A percentile compares a stretch with the other conserved stretches of the same genome.
These are phyloP conservation scores for Anaspis maculata DNA, from an alignment of 2,888 invertebrate species.

Conservation along the genomic window DNA sequence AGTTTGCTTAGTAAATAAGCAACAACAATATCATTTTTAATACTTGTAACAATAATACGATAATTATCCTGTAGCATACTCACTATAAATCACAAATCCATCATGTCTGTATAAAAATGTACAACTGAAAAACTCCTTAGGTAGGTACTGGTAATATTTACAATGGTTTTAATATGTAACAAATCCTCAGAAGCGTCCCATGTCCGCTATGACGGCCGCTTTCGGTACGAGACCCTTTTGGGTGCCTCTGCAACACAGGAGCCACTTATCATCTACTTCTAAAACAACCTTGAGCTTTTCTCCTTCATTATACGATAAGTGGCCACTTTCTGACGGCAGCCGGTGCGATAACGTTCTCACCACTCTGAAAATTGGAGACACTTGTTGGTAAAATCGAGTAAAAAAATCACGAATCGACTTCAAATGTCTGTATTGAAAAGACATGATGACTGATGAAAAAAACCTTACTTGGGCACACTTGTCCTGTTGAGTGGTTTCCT, in stretches of 20 bases:
- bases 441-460: neutral
- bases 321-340: constrained; percentile 68
- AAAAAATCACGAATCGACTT: constrained; percentile 2
- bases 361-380: constrained; percentile 44
- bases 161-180: constrained; percentile 20
- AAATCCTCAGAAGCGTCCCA: constrained; percentile 19
- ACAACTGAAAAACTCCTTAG: constrained; percentile 21
- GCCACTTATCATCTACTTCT: constrained; percentile 68
- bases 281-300: constrained; percentile 64
- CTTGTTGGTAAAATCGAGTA: neutral
- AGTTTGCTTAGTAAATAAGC: constrained; percentile 18
- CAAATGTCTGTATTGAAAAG: too few species aligned
- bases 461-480: constrained; percentile 43
- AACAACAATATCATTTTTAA: constrained; percentile 19
- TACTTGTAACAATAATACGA: neutral
- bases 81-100: constrained; percentile 25
- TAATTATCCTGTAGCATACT: constrained; percentile 3
- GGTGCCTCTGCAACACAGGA: constrained; percentile 66
- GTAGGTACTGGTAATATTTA: constrained; percentile 17
- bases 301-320: constrained; percentile 69
- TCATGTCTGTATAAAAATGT: constrained; percentile 30
- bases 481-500: constrained; percentile 41
- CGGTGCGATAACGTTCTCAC: constrained; percentile 68
- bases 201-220: constrained; percentile 53
- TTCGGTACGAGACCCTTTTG: constrained; percentile 70